Percentiles rank a stretch among this genome's conserved stretches.
Conservation (phyloP, 2,797 vertebrate species). For the Psittacula derbiana region DNA sequence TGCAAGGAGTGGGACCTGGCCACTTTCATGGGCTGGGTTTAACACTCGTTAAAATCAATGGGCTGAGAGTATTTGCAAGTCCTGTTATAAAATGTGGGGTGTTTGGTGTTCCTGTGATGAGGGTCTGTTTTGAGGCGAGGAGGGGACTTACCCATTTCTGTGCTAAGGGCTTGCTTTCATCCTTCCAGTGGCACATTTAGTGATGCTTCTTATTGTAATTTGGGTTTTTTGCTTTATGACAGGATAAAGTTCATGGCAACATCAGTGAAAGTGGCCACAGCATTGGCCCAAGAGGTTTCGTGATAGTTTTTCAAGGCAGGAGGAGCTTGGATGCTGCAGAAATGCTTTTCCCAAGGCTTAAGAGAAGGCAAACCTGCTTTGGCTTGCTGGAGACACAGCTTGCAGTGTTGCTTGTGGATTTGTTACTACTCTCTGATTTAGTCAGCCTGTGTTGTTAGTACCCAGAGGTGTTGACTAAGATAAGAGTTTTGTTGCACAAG, state of each 20-base stretch:
- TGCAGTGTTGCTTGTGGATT: background rate
- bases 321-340: background rate
- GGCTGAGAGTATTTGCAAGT: background rate
- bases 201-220: background rate
- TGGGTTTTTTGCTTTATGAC: background rate
- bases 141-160: background rate
- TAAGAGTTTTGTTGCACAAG: background rate
- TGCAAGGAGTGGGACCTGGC: background rate
- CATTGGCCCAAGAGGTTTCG: background rate
- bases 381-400: background rate
- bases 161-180: background rate
- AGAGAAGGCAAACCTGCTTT: background rate
- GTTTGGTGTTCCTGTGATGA: background rate
- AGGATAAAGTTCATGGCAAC: background rate
- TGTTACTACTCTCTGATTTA: conserved; percentile 12
- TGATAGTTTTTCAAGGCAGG: background rate
- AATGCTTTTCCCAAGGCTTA: background rate
- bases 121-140: background rate
- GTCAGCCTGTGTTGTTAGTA: background rate
- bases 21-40: background rate
- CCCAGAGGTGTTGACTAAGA: conserved; percentile 17
- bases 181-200: background rate
- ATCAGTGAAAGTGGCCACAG: background rate
- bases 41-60: background rate
- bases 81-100: background rate